Evolutionary conservation across 2,113 vertebrate genomes (phyloP).

Genomic region (Pantherophis guttatus): DNA sequence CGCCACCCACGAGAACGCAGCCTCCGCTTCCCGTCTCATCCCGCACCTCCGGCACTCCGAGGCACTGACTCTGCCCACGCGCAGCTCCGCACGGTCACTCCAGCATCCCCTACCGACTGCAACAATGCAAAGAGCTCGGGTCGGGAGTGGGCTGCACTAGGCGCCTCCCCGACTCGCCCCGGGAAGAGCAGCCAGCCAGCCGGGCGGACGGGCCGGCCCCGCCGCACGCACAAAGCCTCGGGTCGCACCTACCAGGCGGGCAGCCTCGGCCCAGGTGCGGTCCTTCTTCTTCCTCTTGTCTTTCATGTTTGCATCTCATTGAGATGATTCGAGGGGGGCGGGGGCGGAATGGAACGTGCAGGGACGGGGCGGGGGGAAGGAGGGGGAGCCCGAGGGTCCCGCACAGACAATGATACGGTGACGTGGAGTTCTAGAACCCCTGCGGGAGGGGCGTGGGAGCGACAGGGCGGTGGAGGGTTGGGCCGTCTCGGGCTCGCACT

Average conservation of each 20-base stretch:
- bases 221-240: slow-evolving; percentile 20
- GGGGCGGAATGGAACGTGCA: slow-evolving; percentile 52
- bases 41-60: not conserved
- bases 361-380: slow-evolving; percentile 41
- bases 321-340: slow-evolving; percentile 60
- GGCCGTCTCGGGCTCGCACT: slow-evolving; percentile 32
- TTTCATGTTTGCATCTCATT: slow-evolving; percentile 84
- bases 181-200: not conserved
- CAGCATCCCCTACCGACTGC: slow-evolving; percentile 60
- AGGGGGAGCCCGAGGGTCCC: slow-evolving; percentile 44
- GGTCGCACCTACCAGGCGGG: slow-evolving; percentile 79
- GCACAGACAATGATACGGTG: slow-evolving; percentile 33
- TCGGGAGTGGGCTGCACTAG: slow-evolving; percentile 48
- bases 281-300: slow-evolving; percentile 86
- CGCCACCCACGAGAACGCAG: not conserved
- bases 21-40: slow-evolving; percentile 7
- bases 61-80: slow-evolving; percentile 24
- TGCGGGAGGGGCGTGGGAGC: slow-evolving; percentile 28
- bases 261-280: slow-evolving; percentile 85
- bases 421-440: slow-evolving; percentile 36
- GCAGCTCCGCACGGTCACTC: slow-evolving; percentile 43
- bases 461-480: slow-evolving; percentile 21
- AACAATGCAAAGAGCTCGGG: slow-evolving; percentile 66
- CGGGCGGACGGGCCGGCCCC: slow-evolving; percentile 10
- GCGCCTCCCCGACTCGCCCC: slow-evolving; percentile 41